Evolutionary conservation across 1,140 invertebrate genomes (phyloP).

Genomic region (Pseudomyrmex dendroicus): DNA sequence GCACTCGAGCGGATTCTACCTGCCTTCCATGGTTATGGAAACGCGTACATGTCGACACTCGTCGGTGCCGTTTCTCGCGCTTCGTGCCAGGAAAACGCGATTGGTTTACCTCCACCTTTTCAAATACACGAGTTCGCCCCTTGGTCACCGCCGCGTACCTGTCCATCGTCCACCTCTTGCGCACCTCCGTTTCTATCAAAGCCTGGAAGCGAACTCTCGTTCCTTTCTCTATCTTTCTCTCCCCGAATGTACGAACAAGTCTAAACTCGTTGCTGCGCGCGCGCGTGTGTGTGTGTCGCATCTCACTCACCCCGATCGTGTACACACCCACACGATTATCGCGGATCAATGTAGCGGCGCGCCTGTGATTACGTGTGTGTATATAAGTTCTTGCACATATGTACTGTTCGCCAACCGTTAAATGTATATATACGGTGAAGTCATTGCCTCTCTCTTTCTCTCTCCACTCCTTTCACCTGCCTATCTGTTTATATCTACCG

Average conservation of each 20-base stretch:
- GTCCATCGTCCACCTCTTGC: constrained; percentile 26
- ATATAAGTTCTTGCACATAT: constrained; percentile 21
- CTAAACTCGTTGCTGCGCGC: constrained; percentile 31
- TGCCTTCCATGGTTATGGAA: constrained; percentile 52
- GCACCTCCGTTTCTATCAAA: background rate
- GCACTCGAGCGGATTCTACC: constrained; percentile 5
- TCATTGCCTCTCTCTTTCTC: background rate
- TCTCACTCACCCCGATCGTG: background rate
- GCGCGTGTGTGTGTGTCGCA: background rate
- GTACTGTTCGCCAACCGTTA: constrained; percentile 35
- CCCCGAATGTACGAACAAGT: constrained; percentile 11
- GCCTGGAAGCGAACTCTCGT: background rate
- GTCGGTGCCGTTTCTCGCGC: constrained; percentile 32
- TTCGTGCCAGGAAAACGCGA: constrained; percentile 61
- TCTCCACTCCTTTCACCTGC: background rate
- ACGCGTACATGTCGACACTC: constrained; percentile 41
- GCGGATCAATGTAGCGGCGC: constrained; percentile 32
- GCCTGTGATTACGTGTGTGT: constrained; percentile 34
- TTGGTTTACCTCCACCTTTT: constrained; percentile 50
- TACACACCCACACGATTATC: constrained; percentile 49
- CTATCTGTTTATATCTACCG: constrained; percentile 34
- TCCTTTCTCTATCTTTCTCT: background rate
- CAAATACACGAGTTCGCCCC: constrained; percentile 6
- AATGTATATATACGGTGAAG: constrained; percentile 37
- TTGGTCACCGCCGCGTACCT: background rate